A percentile compares a stretch with the other conserved stretches of the same genome.
These are phyloP conservation scores for Rhopalosiphum maidis DNA, from an alignment of 1,140 invertebrate species.

Conservation along the genomic window DNA sequence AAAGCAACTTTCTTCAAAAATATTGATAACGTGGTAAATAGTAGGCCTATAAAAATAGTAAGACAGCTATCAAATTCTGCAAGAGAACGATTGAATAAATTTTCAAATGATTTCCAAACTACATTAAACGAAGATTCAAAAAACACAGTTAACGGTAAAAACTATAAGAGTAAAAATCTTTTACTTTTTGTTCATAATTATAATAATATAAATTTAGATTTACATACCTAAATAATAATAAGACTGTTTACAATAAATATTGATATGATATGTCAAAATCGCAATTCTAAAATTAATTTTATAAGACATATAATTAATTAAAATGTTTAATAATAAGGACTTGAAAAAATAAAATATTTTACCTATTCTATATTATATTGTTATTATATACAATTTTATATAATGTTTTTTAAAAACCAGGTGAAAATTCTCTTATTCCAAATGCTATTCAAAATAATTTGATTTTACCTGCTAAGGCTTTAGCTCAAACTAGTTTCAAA, in stretches of 20 bases:
- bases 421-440: background rate
- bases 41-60: background rate
- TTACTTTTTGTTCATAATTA: too few relatives aligned
- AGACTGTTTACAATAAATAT: too few relatives aligned
- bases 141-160: background rate
- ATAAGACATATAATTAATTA: background rate
- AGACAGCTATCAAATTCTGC: background rate
- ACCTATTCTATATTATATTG: background rate
- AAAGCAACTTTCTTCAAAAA: background rate
- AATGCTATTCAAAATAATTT: background rate
- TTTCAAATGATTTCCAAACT: background rate
- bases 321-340: background rate
- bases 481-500: background rate
- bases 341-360: background rate
- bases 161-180: background rate
- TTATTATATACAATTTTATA: background rate
- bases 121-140: background rate
- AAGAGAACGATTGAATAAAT: fast-evolving
- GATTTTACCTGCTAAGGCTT: background rate
- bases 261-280: too few relatives aligned
- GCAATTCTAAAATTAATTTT: background rate
- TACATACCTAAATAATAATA: too few relatives aligned
- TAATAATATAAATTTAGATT: too few relatives aligned
- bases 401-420: background rate
- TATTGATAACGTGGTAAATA: background rate